Evolutionary conservation across 2,797 vertebrate genomes (phyloP), one percentile per base, ranked within the genome.

Genomic region (Selene dorsalis): DNA sequence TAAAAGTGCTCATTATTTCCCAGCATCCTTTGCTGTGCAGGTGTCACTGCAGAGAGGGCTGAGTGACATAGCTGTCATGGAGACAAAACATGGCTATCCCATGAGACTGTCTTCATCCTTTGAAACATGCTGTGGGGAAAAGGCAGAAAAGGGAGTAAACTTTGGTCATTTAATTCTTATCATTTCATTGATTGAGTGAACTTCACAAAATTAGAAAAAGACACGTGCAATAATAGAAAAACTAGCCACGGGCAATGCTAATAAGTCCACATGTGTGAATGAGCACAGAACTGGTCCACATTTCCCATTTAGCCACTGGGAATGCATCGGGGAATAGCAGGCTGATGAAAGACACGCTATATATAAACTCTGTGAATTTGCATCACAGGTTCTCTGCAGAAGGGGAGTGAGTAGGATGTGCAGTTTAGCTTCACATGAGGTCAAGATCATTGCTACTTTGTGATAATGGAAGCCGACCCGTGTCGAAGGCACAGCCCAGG

Each of bases 41-140:
- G 87, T 93, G 94, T 96, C 96, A 95, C 96, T 96, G 89, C 95
- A 95, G 89, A 93, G 95, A 87, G 93, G 95, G 93, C 94, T 94
- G 93, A 95, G 95, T 91, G 96, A 95, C 95, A 95, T 95, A 78
- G 91, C 89, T 80, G 92, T 95, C 95, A 93, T 94, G 93, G 93
- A 89, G 88, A 93, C 80, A 89, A 87, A 87, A 88, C 91, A 93
- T 90, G 91, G 85, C 91, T 87, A 87, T 93, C 94, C 92, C 92
- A 93, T 93, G 94, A 92, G 78, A 85, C 73, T 83, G 95, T 94
- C 94, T 90, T 94, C 93, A 78, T 92, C 94, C 94, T 92, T 62
- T 69, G 82, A 87, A 82, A 90, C 80, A 90, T 75, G 88, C 91
- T 90, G 89, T 57, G 86, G 90, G 71, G 90, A 91, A 94, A 85